Evolutionary conservation across 2,797 vertebrate genomes (phyloP), one percentile per base, ranked within the genome.

Genomic region (Gallinago stenura): DNA sequence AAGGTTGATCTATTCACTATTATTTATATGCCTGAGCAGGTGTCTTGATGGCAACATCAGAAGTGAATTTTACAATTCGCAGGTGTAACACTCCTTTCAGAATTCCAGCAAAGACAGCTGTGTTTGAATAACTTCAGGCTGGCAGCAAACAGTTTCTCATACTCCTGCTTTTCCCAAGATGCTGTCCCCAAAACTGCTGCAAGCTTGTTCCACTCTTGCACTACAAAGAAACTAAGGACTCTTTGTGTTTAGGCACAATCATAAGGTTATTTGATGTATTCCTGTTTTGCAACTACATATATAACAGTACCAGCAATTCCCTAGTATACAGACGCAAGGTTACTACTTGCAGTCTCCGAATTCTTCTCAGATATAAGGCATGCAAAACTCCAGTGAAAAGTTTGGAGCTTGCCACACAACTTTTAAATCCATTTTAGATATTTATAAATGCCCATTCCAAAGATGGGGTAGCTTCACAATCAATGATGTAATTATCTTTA

Each of bases 121-220:
- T 69, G 58, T 78, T 92, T 88, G 76, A 92, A 85, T 57, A 83
- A 50, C 54, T 86, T 88, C 61, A 89, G 57, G 54, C 79, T 95
- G 35, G 21, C 57, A 61, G 31, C 33, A 76, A 69, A 77, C 33
- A 54, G 8, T 68, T 93, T 90, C 79, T 78, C 39, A 35, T 71
- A 64, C 13, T 75, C 45, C 16, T 24, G 14, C 19, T 93, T 93
- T 92, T 81, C 94, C 82, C 79, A 88, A 86, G 61, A 62, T 4
- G 0, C 46, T 54, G 6, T 62, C 54, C 66, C 72, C 30, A 71
- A 50, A 94, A 72, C 48, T 60, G 17, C 70, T 72, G 54, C 80
- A 58, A 89, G 88, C 62, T 78, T 90, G 33, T 94, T 95, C 39
- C 26, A 39, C 35, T 53, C 28, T 30, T 43, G 64, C 35, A 45